Percentiles rank a stretch among this genome's conserved stretches.
These are phyloP conservation scores for Dasypolia templi DNA, from an alignment of 2,888 invertebrate genomes.

Conservation along the genomic window DNA sequence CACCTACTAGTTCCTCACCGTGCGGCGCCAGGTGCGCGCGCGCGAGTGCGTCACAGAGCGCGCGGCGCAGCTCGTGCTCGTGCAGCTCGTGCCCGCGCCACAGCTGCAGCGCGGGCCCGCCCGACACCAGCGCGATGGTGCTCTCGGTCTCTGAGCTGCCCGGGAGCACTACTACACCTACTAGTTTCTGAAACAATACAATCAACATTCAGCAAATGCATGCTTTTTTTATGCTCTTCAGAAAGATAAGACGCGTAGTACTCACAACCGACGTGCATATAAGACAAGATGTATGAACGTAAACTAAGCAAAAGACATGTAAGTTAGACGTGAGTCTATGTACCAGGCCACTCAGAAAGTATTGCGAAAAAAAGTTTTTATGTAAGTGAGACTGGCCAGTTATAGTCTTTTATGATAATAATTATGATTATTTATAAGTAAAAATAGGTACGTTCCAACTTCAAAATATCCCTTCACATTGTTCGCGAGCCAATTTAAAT, in stretches of 20 bases:
- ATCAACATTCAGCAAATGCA: background rate
- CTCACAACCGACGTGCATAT: background rate
- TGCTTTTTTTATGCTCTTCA: background rate
- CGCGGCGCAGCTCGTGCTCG: constrained; percentile 93
- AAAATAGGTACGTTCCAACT: too few relatives aligned
- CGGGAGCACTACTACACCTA: constrained; percentile 91
- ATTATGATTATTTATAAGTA: too few relatives aligned
- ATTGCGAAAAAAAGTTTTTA: too few relatives aligned
- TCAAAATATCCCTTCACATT: too few relatives aligned
- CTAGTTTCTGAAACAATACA: constrained; percentile 88
- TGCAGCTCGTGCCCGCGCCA: constrained; percentile 95
- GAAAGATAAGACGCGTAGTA: background rate
- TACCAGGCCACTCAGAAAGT: too few relatives aligned
- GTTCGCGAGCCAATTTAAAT: too few relatives aligned
- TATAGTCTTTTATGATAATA: too few relatives aligned
- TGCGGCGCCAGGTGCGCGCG: constrained; percentile 67
- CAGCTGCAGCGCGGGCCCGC: constrained; percentile 95
- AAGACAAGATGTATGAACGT: background rate
- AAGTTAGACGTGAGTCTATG: background rate
- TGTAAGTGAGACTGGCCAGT: too few relatives aligned
- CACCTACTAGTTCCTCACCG: constrained; percentile 51
- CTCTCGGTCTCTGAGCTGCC: constrained; percentile 81
- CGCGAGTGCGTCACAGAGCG: constrained; percentile 93
- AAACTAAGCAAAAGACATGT: background rate
- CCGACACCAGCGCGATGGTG: constrained; percentile 88